Evolutionary conservation across 2,888 invertebrate genomes (phyloP).

Genomic region (Diarsia rubi): DNA sequence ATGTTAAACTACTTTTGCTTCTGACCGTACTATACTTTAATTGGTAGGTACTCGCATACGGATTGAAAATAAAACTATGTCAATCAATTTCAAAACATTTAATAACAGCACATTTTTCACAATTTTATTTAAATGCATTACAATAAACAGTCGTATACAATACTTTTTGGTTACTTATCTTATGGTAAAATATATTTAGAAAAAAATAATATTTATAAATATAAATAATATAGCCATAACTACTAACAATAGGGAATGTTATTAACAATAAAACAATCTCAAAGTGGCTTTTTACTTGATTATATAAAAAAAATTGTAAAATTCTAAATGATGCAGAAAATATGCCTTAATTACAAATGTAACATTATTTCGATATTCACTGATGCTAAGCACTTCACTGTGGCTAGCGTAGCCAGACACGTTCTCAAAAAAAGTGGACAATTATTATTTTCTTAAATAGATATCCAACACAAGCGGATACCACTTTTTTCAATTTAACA

Average conservation of each 20-base stretch:
- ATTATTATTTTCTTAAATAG: neutral
- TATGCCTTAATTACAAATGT: neutral
- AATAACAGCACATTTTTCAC: constrained; percentile 54
- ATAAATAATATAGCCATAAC: neutral
- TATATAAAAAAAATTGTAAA: neutral
- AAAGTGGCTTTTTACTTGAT: constrained; percentile 1
- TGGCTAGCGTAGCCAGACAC: neutral
- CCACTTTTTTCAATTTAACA: neutral
- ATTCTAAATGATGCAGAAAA: neutral
- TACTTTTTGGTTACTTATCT: constrained; percentile 48
- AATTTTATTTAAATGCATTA: constrained; percentile 60
- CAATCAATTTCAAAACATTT: constrained; percentile 62
- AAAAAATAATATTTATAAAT: neutral
- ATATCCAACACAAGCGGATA: neutral
- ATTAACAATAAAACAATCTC: constrained; percentile 12
- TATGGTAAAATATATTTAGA: constrained; percentile 8
- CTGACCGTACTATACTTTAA: neutral
- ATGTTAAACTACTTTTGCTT: too few relatives aligned
- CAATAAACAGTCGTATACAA: constrained; percentile 55
- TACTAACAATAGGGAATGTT: neutral
- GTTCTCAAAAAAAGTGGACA: neutral
- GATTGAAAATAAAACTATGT: neutral
- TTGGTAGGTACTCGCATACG: neutral
- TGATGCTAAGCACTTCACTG: neutral
- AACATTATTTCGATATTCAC: neutral